Conservation (phyloP, 2,888 invertebrate species). For the Tetanocera ferruginea region DNA sequence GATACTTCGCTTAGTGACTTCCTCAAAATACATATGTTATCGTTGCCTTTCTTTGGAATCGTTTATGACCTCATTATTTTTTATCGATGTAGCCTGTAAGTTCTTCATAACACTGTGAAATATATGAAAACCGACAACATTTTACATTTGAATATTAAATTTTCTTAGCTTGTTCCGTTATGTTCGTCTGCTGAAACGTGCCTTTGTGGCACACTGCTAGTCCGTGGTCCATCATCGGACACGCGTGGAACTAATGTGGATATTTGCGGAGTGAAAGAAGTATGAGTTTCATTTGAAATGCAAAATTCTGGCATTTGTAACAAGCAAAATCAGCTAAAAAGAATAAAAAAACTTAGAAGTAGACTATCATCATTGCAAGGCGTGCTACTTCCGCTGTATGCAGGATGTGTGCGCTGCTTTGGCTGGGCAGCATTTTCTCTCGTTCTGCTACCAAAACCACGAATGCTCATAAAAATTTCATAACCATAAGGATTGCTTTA, state of each 20-base stretch:
- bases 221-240: background rate
- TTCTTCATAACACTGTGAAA: background rate
- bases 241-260: background rate
- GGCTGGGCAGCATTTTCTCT: background rate
- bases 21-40: no score
- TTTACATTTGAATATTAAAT: slow-evolving; percentile 27
- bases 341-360: background rate
- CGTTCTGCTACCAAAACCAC: slow-evolving; percentile 17
- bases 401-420: background rate
- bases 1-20: background rate
- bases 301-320: slow-evolving; percentile 18
- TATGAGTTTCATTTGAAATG: slow-evolving; percentile 17
- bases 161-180: background rate
- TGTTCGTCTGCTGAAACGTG: slow-evolving; percentile 1
- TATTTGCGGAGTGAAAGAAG: background rate
- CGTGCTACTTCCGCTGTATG: slow-evolving; percentile 17
- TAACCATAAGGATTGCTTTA: slow-evolving; percentile 51
- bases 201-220: background rate
- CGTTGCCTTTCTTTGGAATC: background rate
- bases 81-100: background rate
- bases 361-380: background rate
- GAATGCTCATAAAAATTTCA: slow-evolving; percentile 58
- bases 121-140: background rate
- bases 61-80: background rate
- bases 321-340: background rate